Conservation (phyloP, 2,113 vertebrate genomes). For the Progne subis region DNA sequence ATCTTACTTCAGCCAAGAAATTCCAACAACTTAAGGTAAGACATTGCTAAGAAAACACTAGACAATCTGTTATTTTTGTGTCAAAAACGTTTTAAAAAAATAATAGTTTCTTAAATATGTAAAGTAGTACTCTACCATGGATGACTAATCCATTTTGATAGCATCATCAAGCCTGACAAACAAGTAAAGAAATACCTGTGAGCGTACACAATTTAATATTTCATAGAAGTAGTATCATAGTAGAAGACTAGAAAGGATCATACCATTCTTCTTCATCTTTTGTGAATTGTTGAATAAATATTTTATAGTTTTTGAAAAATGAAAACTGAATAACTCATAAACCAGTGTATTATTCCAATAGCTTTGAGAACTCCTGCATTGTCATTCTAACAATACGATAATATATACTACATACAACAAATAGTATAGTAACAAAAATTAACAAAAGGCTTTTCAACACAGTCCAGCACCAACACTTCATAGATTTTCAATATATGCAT, state of each 20-base stretch:
- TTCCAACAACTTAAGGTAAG: not conserved
- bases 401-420: not conserved
- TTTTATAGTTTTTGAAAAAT: conserved; percentile 17
- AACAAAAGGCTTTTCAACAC: not conserved
- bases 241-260: not conserved
- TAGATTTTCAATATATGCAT: not conserved
- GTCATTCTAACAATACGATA: not conserved
- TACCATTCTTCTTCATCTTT: not conserved
- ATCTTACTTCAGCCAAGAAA: not conserved
- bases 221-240: not conserved
- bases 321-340: conserved; percentile 22
- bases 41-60: not conserved
- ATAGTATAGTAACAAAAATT: too few relatives aligned
- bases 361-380: conserved; percentile 44
- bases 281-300: not conserved
- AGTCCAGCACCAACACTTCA: not conserved
- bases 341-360: conserved; percentile 8
- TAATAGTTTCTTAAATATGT: not conserved
- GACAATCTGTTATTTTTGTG: not conserved
- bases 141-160: not conserved
- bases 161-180: not conserved
- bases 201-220: not conserved
- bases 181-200: not conserved
- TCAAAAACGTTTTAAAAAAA: not conserved
- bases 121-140: not conserved